These are phyloP conservation scores for Cryptocephalus primarius DNA, from an alignment of 2,888 invertebrate species.

Conservation along the genomic window DNA sequence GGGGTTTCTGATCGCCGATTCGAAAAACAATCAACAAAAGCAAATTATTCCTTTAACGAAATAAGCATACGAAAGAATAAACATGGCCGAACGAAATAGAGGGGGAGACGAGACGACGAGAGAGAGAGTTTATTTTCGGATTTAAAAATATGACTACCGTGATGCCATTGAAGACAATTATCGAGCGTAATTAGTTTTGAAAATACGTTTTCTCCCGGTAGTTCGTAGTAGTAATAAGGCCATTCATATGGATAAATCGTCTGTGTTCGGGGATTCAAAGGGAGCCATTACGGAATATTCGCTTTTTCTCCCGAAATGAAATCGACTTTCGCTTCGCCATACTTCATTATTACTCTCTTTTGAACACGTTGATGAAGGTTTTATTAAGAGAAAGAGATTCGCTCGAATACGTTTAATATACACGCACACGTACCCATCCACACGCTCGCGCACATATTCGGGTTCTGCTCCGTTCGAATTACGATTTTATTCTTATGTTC, in stretches of 20 bases:
- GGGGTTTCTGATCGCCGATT: too few species aligned
- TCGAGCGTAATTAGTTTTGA: constrained; percentile 12
- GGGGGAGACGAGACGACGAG: too few species aligned
- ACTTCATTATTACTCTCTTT: not conserved
- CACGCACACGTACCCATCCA: too few species aligned
- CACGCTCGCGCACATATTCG: too few species aligned
- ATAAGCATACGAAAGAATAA: too few species aligned
- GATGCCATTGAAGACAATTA: constrained; percentile 7
- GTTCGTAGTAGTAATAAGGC: constrained; percentile 5
- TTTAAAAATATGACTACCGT: constrained; percentile 8
- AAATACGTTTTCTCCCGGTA: constrained; percentile 8
- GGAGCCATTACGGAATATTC: not conserved
- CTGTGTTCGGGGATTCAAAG: not conserved
- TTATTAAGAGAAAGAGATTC: too few species aligned
- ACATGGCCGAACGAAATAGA: too few species aligned
- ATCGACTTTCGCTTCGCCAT: not conserved
- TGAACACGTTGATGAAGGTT: not conserved
- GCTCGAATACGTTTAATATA: too few species aligned
- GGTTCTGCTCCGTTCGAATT: too few species aligned
- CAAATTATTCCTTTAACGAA: too few species aligned
- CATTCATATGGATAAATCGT: constrained; percentile 4
- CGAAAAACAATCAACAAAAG: too few species aligned
- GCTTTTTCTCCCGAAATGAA: not conserved
- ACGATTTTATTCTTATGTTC: too few species aligned
- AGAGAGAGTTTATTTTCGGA: not conserved